Base-by-base conservation (phyloP, 2,113 vertebrate genomes). In the Callipepla squamata region DNA sequence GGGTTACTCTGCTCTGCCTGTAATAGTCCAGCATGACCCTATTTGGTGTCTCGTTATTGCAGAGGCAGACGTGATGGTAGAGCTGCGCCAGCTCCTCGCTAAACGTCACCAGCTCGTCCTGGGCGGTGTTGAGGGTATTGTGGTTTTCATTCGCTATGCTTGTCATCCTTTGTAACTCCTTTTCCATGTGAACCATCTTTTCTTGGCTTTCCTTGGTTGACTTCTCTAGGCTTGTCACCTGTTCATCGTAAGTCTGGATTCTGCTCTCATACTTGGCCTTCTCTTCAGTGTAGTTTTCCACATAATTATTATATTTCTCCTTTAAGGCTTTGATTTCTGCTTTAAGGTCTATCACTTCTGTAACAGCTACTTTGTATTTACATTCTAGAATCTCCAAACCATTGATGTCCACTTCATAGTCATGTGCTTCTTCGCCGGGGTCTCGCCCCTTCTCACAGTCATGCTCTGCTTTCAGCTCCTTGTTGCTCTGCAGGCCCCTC, bases 1-100 rank as follows among this genome's bases (percentile, higher is more conserved):
- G 98, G 17, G 99, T 98, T 48, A 98, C 98, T 50, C 99, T 98
- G 95, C 99, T 99, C 96, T 99, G 99, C 69, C 99, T 98, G 69
- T 99, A 99, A 92, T 99, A 99, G 97, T 99, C 99, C 95, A 99
- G 97, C 99, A 99, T 99, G 90, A 99, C 99, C 19, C 99, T 98
- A 96, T 99, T 99, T 8, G 99, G 99, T 0, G 99, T 99, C 97
- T 99, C 99, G 0, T 99, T 99, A 95, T 99, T 99, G 97, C 99
- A 99, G 86, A 99, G 96, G 96, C 99, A 99, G 50, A 99, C 99
- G 0, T 99, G 99, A 95, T 99, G 99, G 95, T 99, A 99, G 26
- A 99, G 99, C 98, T 99, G 99, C 5, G 99, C 99, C 66, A 99
- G 96, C 62, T 99, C 99, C 96, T 99, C 99, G 1, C 99, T 99